Conservation (phyloP, 2,888 invertebrate genomes). For the Drosophila nigricruria region DNA sequence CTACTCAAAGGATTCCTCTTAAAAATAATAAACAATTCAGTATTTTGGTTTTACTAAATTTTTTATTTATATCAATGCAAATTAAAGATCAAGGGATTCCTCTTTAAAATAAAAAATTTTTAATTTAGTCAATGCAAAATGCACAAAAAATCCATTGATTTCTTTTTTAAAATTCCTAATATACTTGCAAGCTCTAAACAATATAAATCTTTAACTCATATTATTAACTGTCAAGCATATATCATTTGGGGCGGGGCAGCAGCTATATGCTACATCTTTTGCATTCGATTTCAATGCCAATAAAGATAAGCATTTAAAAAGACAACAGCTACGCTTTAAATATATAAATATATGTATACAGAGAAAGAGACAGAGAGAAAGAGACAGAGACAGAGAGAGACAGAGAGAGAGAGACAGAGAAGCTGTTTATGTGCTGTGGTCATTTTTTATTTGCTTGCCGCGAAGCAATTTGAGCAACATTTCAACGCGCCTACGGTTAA, state of each 20-base stretch:
- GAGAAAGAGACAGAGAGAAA: neutral
- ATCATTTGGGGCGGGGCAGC: conserved; percentile 29
- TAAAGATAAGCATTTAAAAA: conserved; percentile 48
- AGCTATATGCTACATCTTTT: conserved; percentile 16
- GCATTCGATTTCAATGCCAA: conserved; percentile 49
- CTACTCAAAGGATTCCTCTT: no score
- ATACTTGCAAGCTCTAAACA: neutral
- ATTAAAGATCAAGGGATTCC: no score
- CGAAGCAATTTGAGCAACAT: conserved; percentile 61
- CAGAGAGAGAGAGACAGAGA: neutral
- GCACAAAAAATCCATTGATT: neutral
- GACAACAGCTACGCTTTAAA: conserved; percentile 40
- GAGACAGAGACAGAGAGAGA: neutral
- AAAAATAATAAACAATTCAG: no score
- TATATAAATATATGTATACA: conserved; percentile 35
- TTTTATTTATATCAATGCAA: no score
- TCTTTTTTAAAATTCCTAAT: neutral
- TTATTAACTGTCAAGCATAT: conserved; percentile 50
- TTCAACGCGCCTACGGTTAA: conserved; percentile 76
- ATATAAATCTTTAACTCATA: conserved; percentile 27
- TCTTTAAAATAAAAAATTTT: no score
- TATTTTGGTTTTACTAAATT: no score
- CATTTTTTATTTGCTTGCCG: conserved; percentile 55
- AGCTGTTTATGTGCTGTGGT: conserved; percentile 27
- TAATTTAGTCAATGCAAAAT: no score